Evolutionary conservation across 2,888 invertebrate species (phyloP), one percentile per base, ranked within the genome.

Genomic region (Pemphredon lugubris): DNA sequence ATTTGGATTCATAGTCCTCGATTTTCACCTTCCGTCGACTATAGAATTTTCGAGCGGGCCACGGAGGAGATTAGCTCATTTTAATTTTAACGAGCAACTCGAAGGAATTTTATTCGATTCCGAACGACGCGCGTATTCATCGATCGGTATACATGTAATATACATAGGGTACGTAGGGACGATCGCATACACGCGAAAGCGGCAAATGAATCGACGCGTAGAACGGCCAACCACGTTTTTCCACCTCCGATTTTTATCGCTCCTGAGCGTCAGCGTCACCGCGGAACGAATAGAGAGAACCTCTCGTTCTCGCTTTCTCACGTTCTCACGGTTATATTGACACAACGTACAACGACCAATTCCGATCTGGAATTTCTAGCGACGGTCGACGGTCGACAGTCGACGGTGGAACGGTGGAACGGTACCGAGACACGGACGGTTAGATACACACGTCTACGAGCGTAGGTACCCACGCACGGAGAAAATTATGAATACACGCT

Each of bases 341-440:
- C 79, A 75, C 60, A 77, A 59, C 53, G 55, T 51, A 59, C 66
- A 75, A 51, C 57, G 79, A 63, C 47, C 74, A 66, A 66, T 79
- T 77, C 48, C 63, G 63, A 59, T 64, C 47, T 32, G 39, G 53
- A 64, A 67, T 61, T 69, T 63, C 32, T 47, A 16, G 47, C 42
- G 60, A 30, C 57, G 21, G 20, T 30, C 53, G 42, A 21, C 30
- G 18, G n/a, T n/a, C n/a, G n/a, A n/a, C n/a, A n/a, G n/a, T n/a
- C n/a, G n/a, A n/a, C n/a, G n/a, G n/a, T n/a, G n/a, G n/a, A n/a
- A n/a, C n/a, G n/a, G n/a, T n/a, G n/a, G n/a, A n/a, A n/a, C n/a
- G 59, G 50, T 42, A 37, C 30, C 18, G 50, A 20, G 37, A 53
- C 39, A 20, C 44, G 39, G 23, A 26, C 39, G 47, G 63, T 57